Evolutionary conservation across 2,113 vertebrate species (phyloP).

Genomic region (Heterocephalus glaber): DNA sequence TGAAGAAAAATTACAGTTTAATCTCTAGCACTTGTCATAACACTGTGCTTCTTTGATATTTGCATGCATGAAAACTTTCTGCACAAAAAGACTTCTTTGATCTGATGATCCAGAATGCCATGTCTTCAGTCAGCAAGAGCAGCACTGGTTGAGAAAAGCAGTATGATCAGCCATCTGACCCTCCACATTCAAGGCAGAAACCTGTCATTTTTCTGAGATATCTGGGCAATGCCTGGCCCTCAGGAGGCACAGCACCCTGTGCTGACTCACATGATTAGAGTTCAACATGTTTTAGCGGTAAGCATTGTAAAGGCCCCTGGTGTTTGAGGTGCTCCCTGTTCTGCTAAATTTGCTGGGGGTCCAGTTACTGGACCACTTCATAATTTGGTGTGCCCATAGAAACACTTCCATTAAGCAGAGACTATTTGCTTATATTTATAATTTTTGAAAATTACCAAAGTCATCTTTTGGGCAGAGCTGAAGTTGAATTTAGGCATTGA

Average conservation of each 20-base stretch:
- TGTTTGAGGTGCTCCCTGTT: not conserved
- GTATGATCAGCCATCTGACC: not conserved
- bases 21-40: not conserved
- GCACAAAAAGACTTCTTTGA: not conserved
- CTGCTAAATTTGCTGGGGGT: not conserved
- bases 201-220: no score
- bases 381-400: no score
- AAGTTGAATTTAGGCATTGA: not conserved
- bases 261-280: not conserved
- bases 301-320: not conserved
- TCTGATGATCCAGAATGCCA: not conserved
- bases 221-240: not conserved
- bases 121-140: no score
- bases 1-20: not conserved
- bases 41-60: not conserved
- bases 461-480: not conserved
- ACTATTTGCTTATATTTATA: not conserved
- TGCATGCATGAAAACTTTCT: not conserved
- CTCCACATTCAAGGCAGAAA: not conserved
- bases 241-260: not conserved
- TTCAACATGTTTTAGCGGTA: not conserved
- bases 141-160: not conserved
- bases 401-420: not conserved
- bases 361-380: not conserved
- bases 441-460: not conserved